A percentile compares a stretch with the other conserved stretches of the same genome.
Evolutionary conservation across 2,797 vertebrate species (phyloP).

Genomic region (Eremophila alpestris): DNA sequence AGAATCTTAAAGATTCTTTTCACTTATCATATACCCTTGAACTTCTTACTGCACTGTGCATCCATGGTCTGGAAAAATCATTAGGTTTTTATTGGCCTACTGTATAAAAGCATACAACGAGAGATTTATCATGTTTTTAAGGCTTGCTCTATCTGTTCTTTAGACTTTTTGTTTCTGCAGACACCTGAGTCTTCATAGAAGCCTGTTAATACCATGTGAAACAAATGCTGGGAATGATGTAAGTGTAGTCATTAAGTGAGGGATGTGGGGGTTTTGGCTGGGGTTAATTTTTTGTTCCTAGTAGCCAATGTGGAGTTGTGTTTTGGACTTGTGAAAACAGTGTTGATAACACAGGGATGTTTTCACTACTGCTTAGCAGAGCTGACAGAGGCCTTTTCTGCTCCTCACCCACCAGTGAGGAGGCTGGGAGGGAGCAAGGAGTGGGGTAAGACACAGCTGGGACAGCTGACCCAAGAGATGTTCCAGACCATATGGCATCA

Average conservation of each 20-base stretch:
- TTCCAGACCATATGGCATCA: background rate
- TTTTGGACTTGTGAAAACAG: background rate
- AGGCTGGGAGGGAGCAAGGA: background rate
- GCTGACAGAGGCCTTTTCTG: background rate
- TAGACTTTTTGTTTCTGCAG: background rate
- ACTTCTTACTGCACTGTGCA: background rate
- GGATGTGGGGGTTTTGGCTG: background rate
- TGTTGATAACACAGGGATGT: background rate
- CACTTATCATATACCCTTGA: background rate
- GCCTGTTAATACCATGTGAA: background rate
- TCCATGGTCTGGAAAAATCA: background rate
- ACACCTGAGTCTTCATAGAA: background rate
- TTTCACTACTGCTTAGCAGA: background rate
- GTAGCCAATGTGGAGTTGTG: background rate
- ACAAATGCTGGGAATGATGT: background rate
- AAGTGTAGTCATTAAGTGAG: background rate
- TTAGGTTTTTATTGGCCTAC: background rate
- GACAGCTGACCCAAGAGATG: background rate
- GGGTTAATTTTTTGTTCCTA: background rate
- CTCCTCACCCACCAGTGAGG: fast-evolving
- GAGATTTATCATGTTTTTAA: background rate
- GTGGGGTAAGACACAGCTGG: background rate
- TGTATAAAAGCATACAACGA: background rate
- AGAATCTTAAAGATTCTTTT: background rate
- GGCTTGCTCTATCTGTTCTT: background rate